Evolutionary conservation across 2,797 vertebrate species (phyloP).

Genomic region (Florisuga fusca): DNA sequence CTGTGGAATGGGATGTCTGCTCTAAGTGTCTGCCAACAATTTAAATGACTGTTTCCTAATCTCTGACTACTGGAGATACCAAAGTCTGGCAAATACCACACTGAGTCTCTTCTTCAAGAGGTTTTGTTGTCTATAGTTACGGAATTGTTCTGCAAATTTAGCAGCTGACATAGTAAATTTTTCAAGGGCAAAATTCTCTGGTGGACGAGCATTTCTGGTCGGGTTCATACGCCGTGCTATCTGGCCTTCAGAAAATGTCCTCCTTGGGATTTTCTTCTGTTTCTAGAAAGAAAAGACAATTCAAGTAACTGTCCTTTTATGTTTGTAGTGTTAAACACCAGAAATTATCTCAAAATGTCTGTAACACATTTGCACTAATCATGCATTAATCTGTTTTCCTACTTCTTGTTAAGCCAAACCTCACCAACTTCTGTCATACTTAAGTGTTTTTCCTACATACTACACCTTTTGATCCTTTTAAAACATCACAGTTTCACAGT

Average conservation of each 20-base stretch:
- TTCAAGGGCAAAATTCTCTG: slow-evolving; percentile 92
- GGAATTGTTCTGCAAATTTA: slow-evolving; percentile 75
- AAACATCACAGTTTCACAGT: not conserved
- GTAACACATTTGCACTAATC: not conserved
- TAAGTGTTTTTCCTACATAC: not conserved
- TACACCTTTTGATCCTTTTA: not conserved
- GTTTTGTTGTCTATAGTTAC: slow-evolving; percentile 72
- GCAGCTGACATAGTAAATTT: slow-evolving; percentile 78
- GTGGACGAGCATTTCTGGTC: slow-evolving; percentile 91
- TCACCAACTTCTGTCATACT: not conserved
- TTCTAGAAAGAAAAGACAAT: slow-evolving; percentile 72
- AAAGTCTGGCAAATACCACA: slow-evolving; percentile 78
- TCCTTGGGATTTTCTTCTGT: slow-evolving; percentile 77
- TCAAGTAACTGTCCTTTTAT: not conserved
- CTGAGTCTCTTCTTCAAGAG: slow-evolving; percentile 83
- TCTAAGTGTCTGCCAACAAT: not conserved
- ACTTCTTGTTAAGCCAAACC: not conserved
- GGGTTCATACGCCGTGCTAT: slow-evolving; percentile 88
- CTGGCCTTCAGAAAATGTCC: slow-evolving; percentile 80
- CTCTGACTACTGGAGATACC: not conserved
- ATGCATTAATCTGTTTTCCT: not conserved
- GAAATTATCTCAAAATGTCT: not conserved
- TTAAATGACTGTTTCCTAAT: not conserved
- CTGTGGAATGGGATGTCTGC: not conserved
- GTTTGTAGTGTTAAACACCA: not conserved